Percentiles rank a stretch among this genome's conserved stretches.
Conservation (phyloP, 2,888 invertebrate species). For the Mesorhabditis spiculigera region DNA sequence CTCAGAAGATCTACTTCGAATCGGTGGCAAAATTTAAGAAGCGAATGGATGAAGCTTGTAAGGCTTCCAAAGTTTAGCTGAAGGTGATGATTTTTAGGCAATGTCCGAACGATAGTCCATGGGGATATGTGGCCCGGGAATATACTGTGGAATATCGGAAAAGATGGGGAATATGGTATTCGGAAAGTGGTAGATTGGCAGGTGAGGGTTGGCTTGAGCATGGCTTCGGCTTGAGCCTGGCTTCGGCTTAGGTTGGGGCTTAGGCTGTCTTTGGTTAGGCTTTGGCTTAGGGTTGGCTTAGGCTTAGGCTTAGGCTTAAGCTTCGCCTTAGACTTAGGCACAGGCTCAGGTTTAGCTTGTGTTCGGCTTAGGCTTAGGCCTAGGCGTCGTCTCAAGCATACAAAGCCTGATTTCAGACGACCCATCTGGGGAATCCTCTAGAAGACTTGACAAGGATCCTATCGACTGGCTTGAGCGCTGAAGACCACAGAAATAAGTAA, state of each 20-base stretch:
- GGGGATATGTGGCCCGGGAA: constrained; percentile 3
- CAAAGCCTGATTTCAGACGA: neutral
- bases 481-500: neutral
- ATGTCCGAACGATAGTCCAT: neutral
- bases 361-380: too few species aligned
- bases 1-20: neutral
- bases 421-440: neutral
- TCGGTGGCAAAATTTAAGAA: neutral
- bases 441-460: neutral
- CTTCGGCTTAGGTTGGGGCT: too few species aligned
- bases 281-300: too few species aligned
- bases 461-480: constrained; percentile 2
- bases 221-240: too few species aligned
- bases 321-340: too few species aligned
- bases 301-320: too few species aligned
- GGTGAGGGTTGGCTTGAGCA: too few species aligned
- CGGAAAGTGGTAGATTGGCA: neutral
- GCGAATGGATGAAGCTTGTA: neutral
- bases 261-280: too few species aligned
- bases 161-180: neutral
- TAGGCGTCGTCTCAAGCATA: too few species aligned
- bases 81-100: neutral
- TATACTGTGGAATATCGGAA: neutral
- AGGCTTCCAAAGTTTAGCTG: neutral
- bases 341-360: too few species aligned